Percentiles rank a stretch among this genome's conserved stretches.
These are phyloP conservation scores for Sycophaga agraensis DNA, from an alignment of 1,140 invertebrate species.

Conservation along the genomic window DNA sequence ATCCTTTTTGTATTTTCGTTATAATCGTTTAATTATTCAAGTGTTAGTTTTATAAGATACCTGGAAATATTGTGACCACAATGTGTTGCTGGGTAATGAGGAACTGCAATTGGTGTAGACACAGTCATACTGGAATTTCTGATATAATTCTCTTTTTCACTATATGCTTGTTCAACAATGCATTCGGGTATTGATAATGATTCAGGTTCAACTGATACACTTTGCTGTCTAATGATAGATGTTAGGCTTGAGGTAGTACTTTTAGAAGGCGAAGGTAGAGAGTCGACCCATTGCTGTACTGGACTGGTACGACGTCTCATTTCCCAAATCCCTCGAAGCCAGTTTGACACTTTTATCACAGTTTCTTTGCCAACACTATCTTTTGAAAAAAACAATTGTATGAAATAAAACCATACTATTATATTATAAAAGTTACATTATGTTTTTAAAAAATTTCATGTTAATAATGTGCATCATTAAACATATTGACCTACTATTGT, in stretches of 20 bases:
- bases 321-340: slow-evolving; percentile 52
- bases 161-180: slow-evolving; percentile 26
- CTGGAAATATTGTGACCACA: slow-evolving; percentile 32
- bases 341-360: slow-evolving; percentile 48
- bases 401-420: neutral
- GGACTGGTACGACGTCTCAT: slow-evolving; percentile 50
- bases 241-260: slow-evolving; percentile 1
- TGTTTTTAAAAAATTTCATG: no score
- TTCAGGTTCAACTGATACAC: slow-evolving; percentile 15
- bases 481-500: no score
- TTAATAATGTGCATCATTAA: no score
- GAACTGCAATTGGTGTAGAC: slow-evolving; percentile 46
- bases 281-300: slow-evolving; percentile 59
- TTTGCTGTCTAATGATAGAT: slow-evolving; percentile 17
- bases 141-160: slow-evolving; percentile 24
- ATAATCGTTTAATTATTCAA: no score
- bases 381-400: slow-evolving; percentile 30
- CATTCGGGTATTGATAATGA: slow-evolving; percentile 3
- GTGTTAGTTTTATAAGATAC: slow-evolving; percentile 1
- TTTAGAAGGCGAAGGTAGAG: slow-evolving; percentile 47
- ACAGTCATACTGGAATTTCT: slow-evolving; percentile 48
- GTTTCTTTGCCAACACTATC: slow-evolving; percentile 51
- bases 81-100: slow-evolving; percentile 43
- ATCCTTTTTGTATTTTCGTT: neutral
- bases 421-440: no score